Conservation (phyloP, 2,113 vertebrate genomes). For the Ceyx margarethae region DNA sequence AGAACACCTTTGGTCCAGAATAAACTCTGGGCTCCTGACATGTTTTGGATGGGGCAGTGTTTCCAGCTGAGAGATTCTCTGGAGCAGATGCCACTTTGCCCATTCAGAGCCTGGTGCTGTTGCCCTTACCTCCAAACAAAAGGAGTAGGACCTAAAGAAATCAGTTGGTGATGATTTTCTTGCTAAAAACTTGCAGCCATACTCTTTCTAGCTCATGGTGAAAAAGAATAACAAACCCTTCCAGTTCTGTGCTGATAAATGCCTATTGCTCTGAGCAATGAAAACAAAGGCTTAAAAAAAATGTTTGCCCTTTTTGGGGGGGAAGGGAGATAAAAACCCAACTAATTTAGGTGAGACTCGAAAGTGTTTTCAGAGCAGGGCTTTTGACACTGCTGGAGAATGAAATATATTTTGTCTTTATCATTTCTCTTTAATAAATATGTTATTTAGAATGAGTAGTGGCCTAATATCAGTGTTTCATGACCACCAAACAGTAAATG, state of each 20-base stretch:
- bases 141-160: neutral
- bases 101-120: neutral
- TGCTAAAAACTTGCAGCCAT: neutral
- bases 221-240: neutral
- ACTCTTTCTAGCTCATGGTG: neutral
- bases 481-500: neutral
- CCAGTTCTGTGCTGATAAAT: neutral
- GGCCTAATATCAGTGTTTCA: neutral
- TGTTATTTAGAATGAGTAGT: neutral
- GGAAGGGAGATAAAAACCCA: neutral
- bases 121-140: neutral
- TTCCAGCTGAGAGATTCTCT: neutral
- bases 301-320: neutral
- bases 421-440: neutral
- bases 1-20: neutral
- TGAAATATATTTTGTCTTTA: neutral
- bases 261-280: too few species aligned
- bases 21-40: neutral
- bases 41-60: neutral
- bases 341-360: neutral
- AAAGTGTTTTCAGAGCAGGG: neutral
- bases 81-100: neutral
- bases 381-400: neutral
- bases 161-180: neutral
- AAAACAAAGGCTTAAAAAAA: neutral